A percentile compares a stretch with the other conserved stretches of the same genome.
phyloP scores from a whole-genome alignment of 2,797 vertebrate genomes.

The Oryzias sinensis region DNA sequence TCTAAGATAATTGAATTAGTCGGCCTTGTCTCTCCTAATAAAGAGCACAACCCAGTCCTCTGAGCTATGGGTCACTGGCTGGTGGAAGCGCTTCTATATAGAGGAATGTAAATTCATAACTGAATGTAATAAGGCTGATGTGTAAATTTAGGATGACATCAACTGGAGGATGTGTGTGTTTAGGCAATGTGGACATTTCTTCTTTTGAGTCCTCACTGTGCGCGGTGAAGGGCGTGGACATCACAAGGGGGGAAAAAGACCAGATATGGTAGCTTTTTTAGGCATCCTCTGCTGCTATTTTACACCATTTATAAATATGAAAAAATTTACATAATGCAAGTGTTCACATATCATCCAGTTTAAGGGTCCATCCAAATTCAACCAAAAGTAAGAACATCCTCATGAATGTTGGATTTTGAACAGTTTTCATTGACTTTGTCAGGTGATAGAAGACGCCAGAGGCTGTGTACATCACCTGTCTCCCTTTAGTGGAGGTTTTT shows the following conservation, averaged over 20 bases:
- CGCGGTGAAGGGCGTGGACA: conserved; percentile 11
- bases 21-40: conserved; percentile 53
- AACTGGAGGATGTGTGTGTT: conserved; percentile 25
- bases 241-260: background rate
- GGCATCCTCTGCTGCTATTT: no score
- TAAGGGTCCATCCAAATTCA: background rate
- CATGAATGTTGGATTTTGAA: background rate
- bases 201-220: conserved; percentile 16
- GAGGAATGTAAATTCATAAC: conserved; percentile 35
- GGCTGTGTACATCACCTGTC: conserved; percentile 10
- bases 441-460: conserved; percentile 13
- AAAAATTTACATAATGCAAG: no score
- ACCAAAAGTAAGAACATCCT: background rate
- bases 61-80: conserved; percentile 49
- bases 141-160: conserved; percentile 52
- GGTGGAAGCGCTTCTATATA: conserved; percentile 25
- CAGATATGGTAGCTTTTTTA: background rate
- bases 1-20: conserved; percentile 60
- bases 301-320: no score
- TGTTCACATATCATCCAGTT: no score
- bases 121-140: conserved; percentile 34
- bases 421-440: conserved; percentile 17
- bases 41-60: conserved; percentile 21
- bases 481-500: conserved; percentile 22
- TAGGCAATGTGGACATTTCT: conserved; percentile 28